phyloP scores from a whole-genome alignment of 2,888 invertebrate genomes.

The Omphaloscelis lunosa region DNA sequence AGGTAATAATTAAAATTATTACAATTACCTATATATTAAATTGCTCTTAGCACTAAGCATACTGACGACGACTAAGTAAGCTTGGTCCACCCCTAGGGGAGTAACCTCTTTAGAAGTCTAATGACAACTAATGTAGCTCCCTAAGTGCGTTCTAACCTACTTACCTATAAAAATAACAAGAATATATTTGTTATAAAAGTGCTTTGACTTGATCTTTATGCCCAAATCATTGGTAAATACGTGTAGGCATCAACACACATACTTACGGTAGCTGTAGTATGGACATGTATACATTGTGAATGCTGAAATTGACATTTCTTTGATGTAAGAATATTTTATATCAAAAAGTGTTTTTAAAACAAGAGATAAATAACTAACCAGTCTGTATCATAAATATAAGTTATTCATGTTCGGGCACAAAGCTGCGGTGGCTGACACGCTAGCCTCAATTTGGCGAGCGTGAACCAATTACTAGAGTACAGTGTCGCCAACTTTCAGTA shows the following conservation, averaged over 20 bases:
- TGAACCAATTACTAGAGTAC: slow-evolving; percentile 85
- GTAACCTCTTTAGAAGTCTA: background rate
- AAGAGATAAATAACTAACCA: slow-evolving; percentile 45
- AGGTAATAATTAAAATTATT: no score
- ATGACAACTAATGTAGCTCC: no score
- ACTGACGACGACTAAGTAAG: background rate
- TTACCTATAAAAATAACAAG: background rate
- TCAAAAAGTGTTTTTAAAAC: slow-evolving; percentile 26
- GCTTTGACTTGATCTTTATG: background rate
- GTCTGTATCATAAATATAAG: slow-evolving; percentile 54
- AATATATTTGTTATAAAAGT: background rate
- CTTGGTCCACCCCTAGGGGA: background rate
- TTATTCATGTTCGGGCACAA: slow-evolving; percentile 54
- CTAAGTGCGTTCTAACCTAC: background rate
- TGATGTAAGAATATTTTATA: slow-evolving; percentile 8
- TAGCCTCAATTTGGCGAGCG: slow-evolving; percentile 82
- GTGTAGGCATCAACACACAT: background rate
- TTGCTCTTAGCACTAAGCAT: background rate
- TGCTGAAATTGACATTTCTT: slow-evolving; percentile 23
- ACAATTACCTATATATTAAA: background rate
- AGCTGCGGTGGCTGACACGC: slow-evolving; percentile 68
- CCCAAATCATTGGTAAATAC: background rate
- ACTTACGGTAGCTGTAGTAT: background rate
- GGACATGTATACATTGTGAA: background rate
- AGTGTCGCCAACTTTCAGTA: slow-evolving; percentile 89